Percentiles rank a stretch among this genome's conserved stretches.
These are phyloP conservation scores for Oxygymnocypris stewartii DNA, from an alignment of 2,113 vertebrate genomes.

Conservation along the genomic window DNA sequence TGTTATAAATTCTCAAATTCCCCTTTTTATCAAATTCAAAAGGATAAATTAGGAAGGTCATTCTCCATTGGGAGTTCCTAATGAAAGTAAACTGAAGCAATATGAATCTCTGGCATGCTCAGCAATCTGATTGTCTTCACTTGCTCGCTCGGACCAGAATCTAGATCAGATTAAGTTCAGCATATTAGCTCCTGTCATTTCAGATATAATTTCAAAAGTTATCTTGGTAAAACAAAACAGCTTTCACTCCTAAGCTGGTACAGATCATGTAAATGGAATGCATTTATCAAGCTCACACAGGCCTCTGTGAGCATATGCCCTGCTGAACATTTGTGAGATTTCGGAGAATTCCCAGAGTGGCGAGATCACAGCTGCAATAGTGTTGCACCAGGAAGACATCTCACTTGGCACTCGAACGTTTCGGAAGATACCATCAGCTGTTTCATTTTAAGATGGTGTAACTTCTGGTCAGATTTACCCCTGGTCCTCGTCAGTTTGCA, in stretches of 20 bases:
- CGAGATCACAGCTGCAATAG: conserved; percentile 26
- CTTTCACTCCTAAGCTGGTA: not conserved
- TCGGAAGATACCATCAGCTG: not conserved
- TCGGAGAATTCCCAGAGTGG: conserved; percentile 24
- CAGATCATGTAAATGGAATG: conserved; percentile 31
- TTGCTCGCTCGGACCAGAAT: not conserved
- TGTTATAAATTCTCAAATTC: conserved; percentile 25
- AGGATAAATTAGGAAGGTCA: conserved; percentile 30
- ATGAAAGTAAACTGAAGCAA: conserved; percentile 44
- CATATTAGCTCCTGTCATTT: conserved; percentile 23
- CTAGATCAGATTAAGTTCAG: conserved; percentile 13
- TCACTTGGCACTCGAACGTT: not conserved
- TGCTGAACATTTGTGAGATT: conserved; percentile 40
- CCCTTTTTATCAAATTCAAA: conserved; percentile 33
- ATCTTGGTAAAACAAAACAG: not conserved
- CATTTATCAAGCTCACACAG: conserved; percentile 27
- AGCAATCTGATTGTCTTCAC: conserved; percentile 32
- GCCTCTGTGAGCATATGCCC: conserved; percentile 22
- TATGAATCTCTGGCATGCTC: conserved; percentile 42
- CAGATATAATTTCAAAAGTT: conserved; percentile 12
- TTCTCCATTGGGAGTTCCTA: conserved; percentile 36
- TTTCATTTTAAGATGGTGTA: conserved; percentile 1
- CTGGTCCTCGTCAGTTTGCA: not conserved
- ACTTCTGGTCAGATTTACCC: conserved; percentile 1
- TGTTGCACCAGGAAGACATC: conserved; percentile 25